Conservation (phyloP, 2,797 vertebrate species). For the Dermochelys coriacea region DNA sequence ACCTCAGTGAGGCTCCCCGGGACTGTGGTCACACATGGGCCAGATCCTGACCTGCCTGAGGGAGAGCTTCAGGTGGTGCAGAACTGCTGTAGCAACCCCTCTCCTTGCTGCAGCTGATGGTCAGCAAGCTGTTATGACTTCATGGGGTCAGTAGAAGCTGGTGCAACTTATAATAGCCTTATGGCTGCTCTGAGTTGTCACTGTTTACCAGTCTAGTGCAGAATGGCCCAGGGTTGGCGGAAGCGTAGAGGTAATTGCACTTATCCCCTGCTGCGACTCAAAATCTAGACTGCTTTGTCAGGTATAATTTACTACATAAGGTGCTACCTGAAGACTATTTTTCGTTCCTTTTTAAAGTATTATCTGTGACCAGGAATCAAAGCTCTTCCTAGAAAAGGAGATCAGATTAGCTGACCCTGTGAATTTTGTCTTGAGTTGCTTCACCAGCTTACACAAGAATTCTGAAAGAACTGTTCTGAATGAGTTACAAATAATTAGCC, state of each 20-base stretch:
- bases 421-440: background rate
- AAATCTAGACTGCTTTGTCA: background rate
- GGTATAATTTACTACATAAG: background rate
- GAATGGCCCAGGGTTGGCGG: background rate
- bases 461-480: background rate
- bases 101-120: background rate
- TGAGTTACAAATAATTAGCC: background rate
- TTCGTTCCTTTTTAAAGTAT: background rate
- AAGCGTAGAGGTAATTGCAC: background rate
- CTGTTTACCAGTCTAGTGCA: background rate
- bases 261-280: fast-evolving
- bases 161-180: background rate
- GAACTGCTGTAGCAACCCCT: background rate
- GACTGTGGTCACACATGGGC: background rate
- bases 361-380: background rate
- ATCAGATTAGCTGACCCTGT: background rate
- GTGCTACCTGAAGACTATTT: background rate
- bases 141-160: background rate
- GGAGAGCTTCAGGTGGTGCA: background rate
- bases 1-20: no score
- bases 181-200: background rate
- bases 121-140: background rate
- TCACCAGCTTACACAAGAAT: background rate
- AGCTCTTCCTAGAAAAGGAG: background rate
- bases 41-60: background rate